Percentiles rank a stretch among this genome's conserved stretches.
phyloP scores from a whole-genome alignment of 2,113 vertebrate genomes.

The Ctenodactylus gundi region DNA sequence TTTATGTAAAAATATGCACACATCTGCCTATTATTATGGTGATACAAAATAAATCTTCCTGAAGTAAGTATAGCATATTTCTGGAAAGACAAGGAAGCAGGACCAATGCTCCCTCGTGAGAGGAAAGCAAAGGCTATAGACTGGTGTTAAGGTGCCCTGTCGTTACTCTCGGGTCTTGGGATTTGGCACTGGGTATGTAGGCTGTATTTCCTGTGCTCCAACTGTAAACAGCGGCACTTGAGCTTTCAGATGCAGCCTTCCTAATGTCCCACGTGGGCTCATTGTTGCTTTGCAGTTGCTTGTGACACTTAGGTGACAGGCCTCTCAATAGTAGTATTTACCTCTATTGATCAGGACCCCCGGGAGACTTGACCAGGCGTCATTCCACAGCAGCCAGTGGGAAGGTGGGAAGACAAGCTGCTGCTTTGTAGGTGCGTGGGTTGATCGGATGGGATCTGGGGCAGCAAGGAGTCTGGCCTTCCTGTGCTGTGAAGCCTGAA shows the following conservation, averaged over 20 bases:
- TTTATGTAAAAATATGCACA: not conserved
- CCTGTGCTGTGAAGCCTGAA: no score
- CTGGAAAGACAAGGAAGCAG: not conserved
- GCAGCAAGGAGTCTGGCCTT: no score
- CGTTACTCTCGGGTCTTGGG: not conserved
- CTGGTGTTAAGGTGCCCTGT: not conserved
- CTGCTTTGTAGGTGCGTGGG: no score
- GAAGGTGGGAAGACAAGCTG: no score
- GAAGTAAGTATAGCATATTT: not conserved
- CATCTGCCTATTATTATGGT: not conserved
- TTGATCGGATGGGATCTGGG: no score
- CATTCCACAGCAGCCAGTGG: no score
- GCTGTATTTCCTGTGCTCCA: not conserved
- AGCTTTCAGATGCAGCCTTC: not conserved
- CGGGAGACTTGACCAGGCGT: no score
- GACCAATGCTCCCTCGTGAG: not conserved
- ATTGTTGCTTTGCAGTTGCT: no score
- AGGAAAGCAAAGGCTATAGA: not conserved
- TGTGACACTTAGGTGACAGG: no score
- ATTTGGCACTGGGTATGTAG: not conserved
- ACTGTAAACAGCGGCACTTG: not conserved
- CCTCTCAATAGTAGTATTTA: no score
- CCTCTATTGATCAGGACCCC: no score
- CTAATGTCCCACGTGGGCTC: not conserved
- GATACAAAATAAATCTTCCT: not conserved